A percentile compares a stretch with the other conserved stretches of the same genome.
phyloP scores from a whole-genome alignment of 2,113 vertebrate species.

The Sceloporus tristichus region DNA sequence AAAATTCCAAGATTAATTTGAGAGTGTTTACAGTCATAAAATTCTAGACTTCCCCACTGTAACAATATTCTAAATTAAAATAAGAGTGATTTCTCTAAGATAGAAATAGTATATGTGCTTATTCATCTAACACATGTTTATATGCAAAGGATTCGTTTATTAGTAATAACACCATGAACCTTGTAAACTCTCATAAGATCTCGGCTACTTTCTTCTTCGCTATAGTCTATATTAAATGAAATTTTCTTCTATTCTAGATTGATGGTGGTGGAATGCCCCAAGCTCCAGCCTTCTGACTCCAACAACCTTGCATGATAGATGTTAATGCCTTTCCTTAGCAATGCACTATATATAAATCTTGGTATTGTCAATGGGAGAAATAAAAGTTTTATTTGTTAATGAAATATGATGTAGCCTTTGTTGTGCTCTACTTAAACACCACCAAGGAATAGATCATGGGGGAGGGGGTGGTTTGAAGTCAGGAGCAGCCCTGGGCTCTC shows the following conservation, averaged over 20 bases:
- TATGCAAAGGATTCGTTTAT: neutral
- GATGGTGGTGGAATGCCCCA: slow-evolving; percentile 53
- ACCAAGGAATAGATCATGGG: slow-evolving; percentile 74
- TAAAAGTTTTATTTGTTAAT: slow-evolving; percentile 75
- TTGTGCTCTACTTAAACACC: slow-evolving; percentile 80
- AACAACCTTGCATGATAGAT: slow-evolving; percentile 71
- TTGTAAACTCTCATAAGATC: neutral
- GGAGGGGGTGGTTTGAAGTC: slow-evolving; percentile 74
- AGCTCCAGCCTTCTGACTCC: slow-evolving; percentile 52
- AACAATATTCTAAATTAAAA: neutral
- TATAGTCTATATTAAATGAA: slow-evolving; percentile 46
- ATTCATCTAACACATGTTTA: neutral
- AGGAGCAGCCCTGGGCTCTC: slow-evolving; percentile 74
- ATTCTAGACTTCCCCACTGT: neutral
- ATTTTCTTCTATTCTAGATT: slow-evolving; percentile 54
- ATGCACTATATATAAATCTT: slow-evolving; percentile 68
- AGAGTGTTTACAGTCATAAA: neutral
- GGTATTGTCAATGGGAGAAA: slow-evolving; percentile 69
- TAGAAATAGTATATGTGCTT: neutral
- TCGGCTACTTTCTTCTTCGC: slow-evolving; percentile 35
- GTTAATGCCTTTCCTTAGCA: slow-evolving; percentile 65
- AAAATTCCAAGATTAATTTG: neutral
- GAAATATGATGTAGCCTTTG: slow-evolving; percentile 83
- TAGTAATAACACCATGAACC: neutral
- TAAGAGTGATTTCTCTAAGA: neutral